Base-by-base conservation (phyloP, 1,140 invertebrate species). In the Zaprionus vittiger region DNA sequence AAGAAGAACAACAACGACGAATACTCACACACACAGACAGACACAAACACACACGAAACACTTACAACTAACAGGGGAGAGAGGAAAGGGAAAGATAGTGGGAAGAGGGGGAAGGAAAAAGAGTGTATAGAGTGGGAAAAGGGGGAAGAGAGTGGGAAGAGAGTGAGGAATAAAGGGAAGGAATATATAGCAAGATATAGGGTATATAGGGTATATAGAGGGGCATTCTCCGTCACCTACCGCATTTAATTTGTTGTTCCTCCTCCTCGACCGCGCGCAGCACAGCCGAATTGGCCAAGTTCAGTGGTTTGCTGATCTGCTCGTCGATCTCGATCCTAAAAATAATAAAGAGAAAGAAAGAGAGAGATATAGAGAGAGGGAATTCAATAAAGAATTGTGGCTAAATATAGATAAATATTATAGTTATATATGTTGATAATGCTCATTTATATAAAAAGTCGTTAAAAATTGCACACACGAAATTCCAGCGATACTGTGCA, bases 231-330 rank as follows among this genome's bases (percentile, higher is more conserved):
- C 34, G 7, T 28, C 38, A 94, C 95, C 94, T 93, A 96, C 95
- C 94, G 49, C 94, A 94, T 94, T 92, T 95, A 93, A 73, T 73
- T 79, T 87, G 94, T 92, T 93, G 83, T 28, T 97, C 96, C 91
- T 97, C 96, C 91, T 97, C 96, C 85, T 97, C 96, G 26, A 97
- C 94, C 95, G 97, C 96, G 49, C 95, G 94, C 56, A 97, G 93
- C 59, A 97, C 96, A 44, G 96, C 96, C 24, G 96, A 97, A 90
- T 97, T 97, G 80, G 96, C 96, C 79, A 97, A 93, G 93, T 97
- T 97, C 34, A 95, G 92, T 31, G 96, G 96, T 86, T 96, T 97
- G 20, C 95, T 74, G 95, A 90, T 85, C 60, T 84, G 72, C 1
- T 89, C 85, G 67, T 89, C 85, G 52, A 89, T 64, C 81, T 89